Conservation (phyloP, 2,797 vertebrate genomes). For the Vespertilio murinus region DNA sequence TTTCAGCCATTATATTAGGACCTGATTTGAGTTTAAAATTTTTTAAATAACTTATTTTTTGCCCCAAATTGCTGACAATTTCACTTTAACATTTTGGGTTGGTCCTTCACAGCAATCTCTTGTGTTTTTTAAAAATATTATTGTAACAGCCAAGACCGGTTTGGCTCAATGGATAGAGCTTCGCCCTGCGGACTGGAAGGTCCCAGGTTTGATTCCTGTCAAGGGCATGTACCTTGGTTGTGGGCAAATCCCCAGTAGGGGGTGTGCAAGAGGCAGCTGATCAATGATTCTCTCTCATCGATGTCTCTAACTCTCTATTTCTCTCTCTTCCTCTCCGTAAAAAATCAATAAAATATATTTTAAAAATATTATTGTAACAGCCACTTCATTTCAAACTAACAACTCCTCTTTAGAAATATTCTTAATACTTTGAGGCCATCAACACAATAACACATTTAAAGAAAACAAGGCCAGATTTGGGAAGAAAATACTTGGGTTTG, state of each 20-base stretch:
- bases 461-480: neutral
- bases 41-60: conserved; percentile 32
- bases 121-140: neutral
- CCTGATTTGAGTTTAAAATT: neutral
- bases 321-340: no score
- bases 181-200: no score
- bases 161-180: no score
- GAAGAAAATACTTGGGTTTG: neutral
- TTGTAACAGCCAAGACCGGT: neutral
- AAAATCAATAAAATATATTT: no score
- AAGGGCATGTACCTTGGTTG: no score
- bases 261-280: no score
- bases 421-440: neutral
- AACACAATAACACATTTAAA: neutral
- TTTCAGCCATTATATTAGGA: neutral
- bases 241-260: no score
- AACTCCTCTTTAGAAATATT: neutral
- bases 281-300: no score
- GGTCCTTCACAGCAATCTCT: neutral
- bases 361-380: neutral
- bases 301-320: no score
- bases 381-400: neutral
- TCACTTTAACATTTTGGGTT: neutral
- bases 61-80: neutral
- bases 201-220: no score